A percentile compares a stretch with the other conserved stretches of the same genome.
These are phyloP conservation scores for Hypotaenidia okinawae DNA, from an alignment of 2,797 vertebrate genomes.

Conservation along the genomic window DNA sequence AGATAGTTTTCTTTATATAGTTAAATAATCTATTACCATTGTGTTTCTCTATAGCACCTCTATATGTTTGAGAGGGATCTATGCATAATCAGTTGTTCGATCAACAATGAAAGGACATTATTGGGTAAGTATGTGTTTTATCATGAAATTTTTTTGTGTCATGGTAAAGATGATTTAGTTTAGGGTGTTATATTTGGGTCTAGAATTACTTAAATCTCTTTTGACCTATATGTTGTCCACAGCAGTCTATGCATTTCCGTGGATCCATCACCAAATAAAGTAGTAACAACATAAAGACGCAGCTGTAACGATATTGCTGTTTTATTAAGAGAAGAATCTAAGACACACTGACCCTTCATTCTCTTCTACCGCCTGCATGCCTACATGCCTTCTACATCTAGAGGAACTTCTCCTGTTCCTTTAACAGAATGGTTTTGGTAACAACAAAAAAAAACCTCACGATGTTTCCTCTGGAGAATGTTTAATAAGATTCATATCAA, in stretches of 20 bases:
- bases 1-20: neutral
- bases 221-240: neutral
- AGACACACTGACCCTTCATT: neutral
- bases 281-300: neutral
- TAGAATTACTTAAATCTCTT: neutral
- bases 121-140: conserved; percentile 82
- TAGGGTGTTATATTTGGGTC: neutral
- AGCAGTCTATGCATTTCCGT: neutral
- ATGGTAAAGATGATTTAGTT: neutral
- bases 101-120: conserved; percentile 92
- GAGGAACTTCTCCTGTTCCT: neutral
- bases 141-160: neutral
- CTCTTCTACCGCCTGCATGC: neutral
- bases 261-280: neutral
- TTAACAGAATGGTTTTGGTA: neutral
- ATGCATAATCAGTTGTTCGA: conserved; percentile 89
- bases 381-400: neutral
- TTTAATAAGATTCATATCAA: neutral
- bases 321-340: neutral
- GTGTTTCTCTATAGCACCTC: conserved; percentile 82
- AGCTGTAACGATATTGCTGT: neutral
- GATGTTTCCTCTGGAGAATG: neutral
- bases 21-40: neutral
- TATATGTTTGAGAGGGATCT: conserved; percentile 94
- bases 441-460: neutral